Conservation (phyloP, 1,140 invertebrate species). For the Dendrolimus punctatus region DNA sequence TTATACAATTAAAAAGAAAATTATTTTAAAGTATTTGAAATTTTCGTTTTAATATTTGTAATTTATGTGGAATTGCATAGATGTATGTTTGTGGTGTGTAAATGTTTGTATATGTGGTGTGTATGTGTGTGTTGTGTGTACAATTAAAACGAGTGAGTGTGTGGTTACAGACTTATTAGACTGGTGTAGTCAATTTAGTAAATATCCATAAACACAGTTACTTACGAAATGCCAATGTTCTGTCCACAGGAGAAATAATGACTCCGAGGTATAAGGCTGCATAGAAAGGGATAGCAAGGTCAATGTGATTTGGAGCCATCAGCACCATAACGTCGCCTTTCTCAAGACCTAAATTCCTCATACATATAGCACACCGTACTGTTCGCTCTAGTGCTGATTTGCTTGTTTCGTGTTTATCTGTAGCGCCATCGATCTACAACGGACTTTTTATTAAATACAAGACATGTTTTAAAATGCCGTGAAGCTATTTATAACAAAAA, state of each 20-base stretch:
- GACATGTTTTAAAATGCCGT: too few relatives aligned
- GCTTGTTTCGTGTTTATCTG: conserved; percentile 52
- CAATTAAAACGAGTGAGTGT: too few relatives aligned
- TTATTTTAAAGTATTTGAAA: too few relatives aligned
- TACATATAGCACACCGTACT: conserved; percentile 30
- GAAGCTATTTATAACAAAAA: too few relatives aligned
- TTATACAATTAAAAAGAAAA: too few relatives aligned
- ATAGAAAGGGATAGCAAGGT: conserved; percentile 55
- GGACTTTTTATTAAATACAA: background rate
- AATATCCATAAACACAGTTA: conserved; percentile 5
- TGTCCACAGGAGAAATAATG: conserved; percentile 28
- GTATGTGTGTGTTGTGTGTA: too few relatives aligned
- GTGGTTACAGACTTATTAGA: too few relatives aligned
- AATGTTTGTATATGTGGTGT: too few relatives aligned
- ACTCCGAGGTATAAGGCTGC: conserved; percentile 43
- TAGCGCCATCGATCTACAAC: conserved; percentile 60
- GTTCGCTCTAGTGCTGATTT: conserved; percentile 37
- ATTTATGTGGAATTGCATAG: too few relatives aligned
- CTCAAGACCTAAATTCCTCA: conserved; percentile 53
- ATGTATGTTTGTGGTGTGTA: too few relatives aligned
- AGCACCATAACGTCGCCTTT: conserved; percentile 56
- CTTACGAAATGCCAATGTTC: conserved; percentile 25
- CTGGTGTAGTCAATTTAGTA: too few relatives aligned
- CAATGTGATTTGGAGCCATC: conserved; percentile 46
- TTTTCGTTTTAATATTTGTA: too few relatives aligned